These are phyloP conservation scores for Lepus townsendii DNA, from an alignment of 2,797 vertebrate species.

Conservation along the genomic window DNA sequence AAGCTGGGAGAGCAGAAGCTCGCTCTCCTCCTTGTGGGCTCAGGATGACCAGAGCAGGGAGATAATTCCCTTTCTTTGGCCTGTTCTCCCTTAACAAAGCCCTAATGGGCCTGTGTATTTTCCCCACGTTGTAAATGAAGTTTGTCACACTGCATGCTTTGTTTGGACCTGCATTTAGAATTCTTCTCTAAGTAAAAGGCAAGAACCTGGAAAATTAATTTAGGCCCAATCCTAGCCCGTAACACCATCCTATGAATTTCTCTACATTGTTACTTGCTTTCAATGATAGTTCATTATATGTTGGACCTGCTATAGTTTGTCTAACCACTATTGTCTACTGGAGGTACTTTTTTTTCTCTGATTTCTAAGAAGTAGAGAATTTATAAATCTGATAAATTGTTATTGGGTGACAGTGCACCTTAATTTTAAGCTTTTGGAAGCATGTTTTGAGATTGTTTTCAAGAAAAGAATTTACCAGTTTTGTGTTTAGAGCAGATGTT, in stretches of 20 bases:
- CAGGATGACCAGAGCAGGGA: too few species aligned
- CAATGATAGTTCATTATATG: not conserved
- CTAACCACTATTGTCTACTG: not conserved
- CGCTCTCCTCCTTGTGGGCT: too few species aligned
- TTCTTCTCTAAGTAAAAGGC: too few species aligned
- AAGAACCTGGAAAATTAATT: too few species aligned
- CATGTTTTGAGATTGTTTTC: not conserved
- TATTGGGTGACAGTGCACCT: not conserved
- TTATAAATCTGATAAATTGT: not conserved
- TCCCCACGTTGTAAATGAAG: too few species aligned
- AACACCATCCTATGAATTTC: not conserved
- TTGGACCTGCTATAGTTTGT: not conserved
- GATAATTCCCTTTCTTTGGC: too few species aligned
- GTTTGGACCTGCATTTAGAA: too few species aligned
- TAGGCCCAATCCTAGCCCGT: too few species aligned
- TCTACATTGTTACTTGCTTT: not conserved
- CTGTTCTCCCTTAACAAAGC: too few species aligned
- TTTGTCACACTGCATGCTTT: too few species aligned
- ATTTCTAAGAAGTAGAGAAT: not conserved
- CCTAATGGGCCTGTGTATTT: too few species aligned
- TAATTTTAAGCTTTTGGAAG: conserved; percentile 25
- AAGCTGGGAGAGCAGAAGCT: too few species aligned
- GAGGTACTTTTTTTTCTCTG: not conserved
- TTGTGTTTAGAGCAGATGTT: not conserved
- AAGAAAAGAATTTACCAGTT: not conserved